Percentiles rank a stretch among this genome's conserved stretches.
These are phyloP conservation scores for Catalaphyllia jardinei DNA, from an alignment of 64 coral and sea anemone genomes.

Conservation along the genomic window DNA sequence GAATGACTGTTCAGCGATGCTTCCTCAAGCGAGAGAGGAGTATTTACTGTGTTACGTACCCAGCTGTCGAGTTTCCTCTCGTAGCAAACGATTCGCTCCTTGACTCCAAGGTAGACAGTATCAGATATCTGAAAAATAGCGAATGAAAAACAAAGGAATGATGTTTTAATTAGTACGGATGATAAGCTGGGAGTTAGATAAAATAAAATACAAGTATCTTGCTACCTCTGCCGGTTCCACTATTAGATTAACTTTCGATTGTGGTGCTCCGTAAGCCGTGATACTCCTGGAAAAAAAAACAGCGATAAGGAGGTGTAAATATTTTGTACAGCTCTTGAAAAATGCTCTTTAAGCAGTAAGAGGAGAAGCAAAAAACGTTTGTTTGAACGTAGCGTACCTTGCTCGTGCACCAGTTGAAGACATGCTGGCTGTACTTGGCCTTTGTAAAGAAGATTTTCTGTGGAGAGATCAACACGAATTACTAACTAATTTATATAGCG, in stretches of 20 bases:
- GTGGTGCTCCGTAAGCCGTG: conserved; percentile 28
- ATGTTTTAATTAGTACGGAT: neutral
- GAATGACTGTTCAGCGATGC: no score
- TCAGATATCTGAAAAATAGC: neutral
- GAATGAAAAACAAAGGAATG: neutral
- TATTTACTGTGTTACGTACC: conserved; percentile 42
- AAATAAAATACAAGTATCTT: neutral
- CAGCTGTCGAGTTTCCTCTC: conserved; percentile 88
- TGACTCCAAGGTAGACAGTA: conserved; percentile 32
- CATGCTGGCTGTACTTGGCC: conserved; percentile 80
- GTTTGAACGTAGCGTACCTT: conserved; percentile 31
- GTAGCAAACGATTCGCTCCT: conserved; percentile 75
- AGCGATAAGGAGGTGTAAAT: neutral
- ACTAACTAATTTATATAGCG: conserved; percentile 18
- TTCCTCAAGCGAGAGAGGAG: no score
- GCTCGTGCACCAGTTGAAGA: conserved; percentile 83
- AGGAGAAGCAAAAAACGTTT: no score
- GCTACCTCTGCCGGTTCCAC: conserved; percentile 26
- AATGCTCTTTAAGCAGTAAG: neutral
- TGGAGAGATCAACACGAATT: neutral
- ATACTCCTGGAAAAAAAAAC: conserved; percentile 33
- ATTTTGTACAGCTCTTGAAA: neutral
- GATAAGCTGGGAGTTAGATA: no score
- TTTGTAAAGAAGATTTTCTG: conserved; percentile 72
- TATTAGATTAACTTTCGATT: neutral